phyloP scores from a whole-genome alignment of 2,113 vertebrate genomes.

The Dendropsophus ebraccatus region DNA sequence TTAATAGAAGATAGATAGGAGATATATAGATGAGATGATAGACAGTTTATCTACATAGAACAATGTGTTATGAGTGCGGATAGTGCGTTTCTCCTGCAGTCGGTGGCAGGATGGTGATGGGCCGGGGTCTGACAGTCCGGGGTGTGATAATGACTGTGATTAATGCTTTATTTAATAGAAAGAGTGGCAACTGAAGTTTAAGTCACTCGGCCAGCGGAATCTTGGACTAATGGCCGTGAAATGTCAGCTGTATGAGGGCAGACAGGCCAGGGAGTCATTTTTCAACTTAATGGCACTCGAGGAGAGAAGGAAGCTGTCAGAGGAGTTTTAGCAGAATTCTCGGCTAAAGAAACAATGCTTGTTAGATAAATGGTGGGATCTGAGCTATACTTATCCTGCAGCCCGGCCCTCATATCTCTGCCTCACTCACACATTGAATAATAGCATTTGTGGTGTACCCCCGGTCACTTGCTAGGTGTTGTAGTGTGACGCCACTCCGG shows the following conservation, averaged over 20 bases:
- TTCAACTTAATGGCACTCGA: constrained; percentile 19
- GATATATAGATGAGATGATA: not conserved
- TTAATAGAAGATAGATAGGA: too few relatives aligned
- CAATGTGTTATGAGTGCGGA: not conserved
- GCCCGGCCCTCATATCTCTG: not conserved
- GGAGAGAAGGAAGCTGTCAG: constrained; percentile 22
- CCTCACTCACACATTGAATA: not conserved
- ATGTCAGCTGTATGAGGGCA: constrained; percentile 32
- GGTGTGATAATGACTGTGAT: constrained; percentile 29
- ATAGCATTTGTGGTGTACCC: too few relatives aligned
- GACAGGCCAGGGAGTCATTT: constrained; percentile 16
- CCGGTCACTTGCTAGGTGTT: too few relatives aligned
- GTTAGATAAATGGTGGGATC: not conserved
- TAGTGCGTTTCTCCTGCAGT: not conserved
- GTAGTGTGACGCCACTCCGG: too few relatives aligned
- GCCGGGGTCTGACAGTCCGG: not conserved
- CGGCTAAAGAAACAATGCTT: not conserved
- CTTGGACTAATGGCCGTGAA: constrained; percentile 33
- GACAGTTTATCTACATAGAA: not conserved
- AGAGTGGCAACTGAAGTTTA: constrained; percentile 24
- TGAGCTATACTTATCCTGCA: not conserved
- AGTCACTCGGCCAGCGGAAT: constrained; percentile 28
- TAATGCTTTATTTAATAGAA: constrained; percentile 40
- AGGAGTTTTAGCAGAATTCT: not conserved
- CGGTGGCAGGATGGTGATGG: not conserved